These are phyloP conservation scores for Panurus biarmicus DNA, from an alignment of 2,113 vertebrate genomes.

Conservation along the genomic window DNA sequence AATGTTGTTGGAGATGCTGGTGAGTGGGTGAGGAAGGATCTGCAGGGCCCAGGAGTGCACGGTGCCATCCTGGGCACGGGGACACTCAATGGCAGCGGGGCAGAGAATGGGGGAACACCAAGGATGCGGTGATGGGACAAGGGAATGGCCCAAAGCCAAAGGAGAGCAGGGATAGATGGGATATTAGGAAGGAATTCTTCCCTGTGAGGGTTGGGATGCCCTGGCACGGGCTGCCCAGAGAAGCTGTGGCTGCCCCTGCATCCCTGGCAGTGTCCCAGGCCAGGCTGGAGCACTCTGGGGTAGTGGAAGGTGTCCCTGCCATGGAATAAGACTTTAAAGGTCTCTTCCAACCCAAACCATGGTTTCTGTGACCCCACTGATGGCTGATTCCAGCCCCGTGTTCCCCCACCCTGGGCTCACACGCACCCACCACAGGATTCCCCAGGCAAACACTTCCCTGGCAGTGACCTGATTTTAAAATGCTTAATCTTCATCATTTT, in stretches of 20 bases:
- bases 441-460: not conserved
- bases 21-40: not conserved
- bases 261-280: not conserved
- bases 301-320: not conserved
- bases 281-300: not conserved
- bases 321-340: not conserved
- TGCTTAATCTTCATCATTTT: not conserved
- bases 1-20: not conserved
- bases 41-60: accelerated
- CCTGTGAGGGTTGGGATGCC: accelerated
- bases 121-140: not conserved
- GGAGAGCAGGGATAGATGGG: not conserved
- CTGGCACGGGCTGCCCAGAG: not conserved
- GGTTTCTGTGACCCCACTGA: not conserved
- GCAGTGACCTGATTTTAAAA: not conserved
- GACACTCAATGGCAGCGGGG: accelerated
- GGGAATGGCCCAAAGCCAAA: not conserved
- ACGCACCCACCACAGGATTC: not conserved
- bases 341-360: not conserved
- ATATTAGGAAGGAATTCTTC: accelerated
- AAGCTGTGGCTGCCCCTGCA: not conserved
- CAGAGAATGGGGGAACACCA: too few relatives aligned
- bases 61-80: accelerated
- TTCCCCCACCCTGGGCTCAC: not conserved
- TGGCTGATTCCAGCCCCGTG: accelerated